Evolutionary conservation across 64 coral and sea anemone genomes (phyloP).

Genomic region (Stylophora pistillata): DNA sequence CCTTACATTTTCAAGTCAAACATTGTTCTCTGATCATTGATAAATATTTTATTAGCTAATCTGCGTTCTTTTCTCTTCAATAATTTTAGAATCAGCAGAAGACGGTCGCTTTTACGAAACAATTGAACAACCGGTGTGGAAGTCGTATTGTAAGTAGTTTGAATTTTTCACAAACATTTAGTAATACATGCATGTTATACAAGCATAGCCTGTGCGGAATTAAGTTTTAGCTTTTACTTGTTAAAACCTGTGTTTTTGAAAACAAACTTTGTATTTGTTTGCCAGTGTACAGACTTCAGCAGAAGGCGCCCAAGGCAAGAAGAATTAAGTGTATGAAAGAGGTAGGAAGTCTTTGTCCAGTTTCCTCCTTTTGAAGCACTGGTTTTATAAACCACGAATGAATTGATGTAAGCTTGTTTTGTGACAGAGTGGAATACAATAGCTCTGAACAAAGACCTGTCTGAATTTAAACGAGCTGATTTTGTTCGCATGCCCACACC

Average conservation of each 20-base stretch:
- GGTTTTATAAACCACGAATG: not conserved
- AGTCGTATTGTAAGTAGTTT: constrained; percentile 62
- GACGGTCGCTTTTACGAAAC: constrained; percentile 65
- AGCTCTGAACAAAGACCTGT: not conserved
- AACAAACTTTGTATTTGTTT: not conserved
- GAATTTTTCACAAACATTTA: not conserved
- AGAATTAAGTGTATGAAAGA: constrained; percentile 66
- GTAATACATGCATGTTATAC: not conserved
- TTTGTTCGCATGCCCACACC: not conserved
- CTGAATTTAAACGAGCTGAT: not conserved
- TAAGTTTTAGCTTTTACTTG: not conserved
- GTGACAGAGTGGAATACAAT: not conserved
- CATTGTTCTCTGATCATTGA: not conserved
- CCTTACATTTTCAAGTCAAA: not conserved
- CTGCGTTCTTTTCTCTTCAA: not conserved
- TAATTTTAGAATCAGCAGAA: constrained; percentile 15
- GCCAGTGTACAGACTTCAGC: constrained; percentile 83
- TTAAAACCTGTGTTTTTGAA: not conserved
- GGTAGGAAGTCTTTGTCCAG: constrained; percentile 36
- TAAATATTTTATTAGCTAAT: not conserved
- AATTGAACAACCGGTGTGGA: constrained; percentile 54
- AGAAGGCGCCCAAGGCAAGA: constrained; percentile 85
- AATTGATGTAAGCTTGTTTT: not conserved
- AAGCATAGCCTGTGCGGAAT: too few relatives aligned
- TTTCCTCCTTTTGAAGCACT: not conserved